Conservation (phyloP, 1,140 invertebrate species). For the Asobara japonica region DNA sequence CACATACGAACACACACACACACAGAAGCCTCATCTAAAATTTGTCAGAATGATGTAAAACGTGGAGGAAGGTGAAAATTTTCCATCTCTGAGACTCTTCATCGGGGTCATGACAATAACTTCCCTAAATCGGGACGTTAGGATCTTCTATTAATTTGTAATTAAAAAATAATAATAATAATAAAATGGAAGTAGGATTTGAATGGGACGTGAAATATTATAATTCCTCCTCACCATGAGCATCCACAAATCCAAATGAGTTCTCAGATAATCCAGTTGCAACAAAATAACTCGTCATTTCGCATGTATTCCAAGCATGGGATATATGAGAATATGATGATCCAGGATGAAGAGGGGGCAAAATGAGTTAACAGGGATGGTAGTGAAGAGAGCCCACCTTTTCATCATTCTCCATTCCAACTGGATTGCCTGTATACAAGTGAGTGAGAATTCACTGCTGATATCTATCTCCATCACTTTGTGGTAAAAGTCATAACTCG, state of each 20-base stretch:
- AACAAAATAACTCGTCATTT: background rate
- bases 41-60: too few species aligned
- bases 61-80: too few species aligned
- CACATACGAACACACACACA: too few species aligned
- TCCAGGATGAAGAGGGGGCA: background rate
- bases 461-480: conserved; percentile 52
- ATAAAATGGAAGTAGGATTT: too few species aligned
- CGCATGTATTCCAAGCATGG: background rate
- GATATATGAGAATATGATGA: conserved; percentile 6
- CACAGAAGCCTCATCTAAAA: too few species aligned
- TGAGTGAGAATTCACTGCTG: background rate
- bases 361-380: background rate
- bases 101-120: too few species aligned
- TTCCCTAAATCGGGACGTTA: too few species aligned
- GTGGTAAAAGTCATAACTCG: conserved; percentile 60
- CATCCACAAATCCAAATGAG: background rate
- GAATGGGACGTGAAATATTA: too few species aligned
- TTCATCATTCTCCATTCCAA: background rate
- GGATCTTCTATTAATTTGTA: too few species aligned
- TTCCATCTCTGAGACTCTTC: too few species aligned
- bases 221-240: background rate
- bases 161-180: too few species aligned
- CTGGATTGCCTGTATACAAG: too few species aligned
- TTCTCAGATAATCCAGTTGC: background rate
- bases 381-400: background rate